Percentiles rank a stretch among this genome's conserved stretches.
These are phyloP conservation scores for Drosophila longiperda DNA, from an alignment of 2,888 invertebrate genomes.

Conservation along the genomic window DNA sequence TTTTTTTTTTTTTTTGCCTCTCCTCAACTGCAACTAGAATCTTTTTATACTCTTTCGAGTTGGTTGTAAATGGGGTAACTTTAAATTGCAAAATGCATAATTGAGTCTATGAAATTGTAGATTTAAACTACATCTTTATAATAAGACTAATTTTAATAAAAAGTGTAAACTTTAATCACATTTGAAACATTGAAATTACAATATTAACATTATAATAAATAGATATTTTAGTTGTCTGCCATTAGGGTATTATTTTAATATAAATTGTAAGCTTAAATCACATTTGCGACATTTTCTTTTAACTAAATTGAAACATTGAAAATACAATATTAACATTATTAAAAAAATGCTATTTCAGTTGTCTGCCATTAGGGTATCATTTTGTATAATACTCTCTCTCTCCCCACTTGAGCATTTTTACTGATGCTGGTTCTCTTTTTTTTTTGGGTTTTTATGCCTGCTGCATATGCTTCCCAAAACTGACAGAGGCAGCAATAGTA, in stretches of 20 bases:
- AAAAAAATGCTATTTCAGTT: too few relatives aligned
- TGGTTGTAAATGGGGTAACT: not conserved
- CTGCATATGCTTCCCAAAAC: conserved; percentile 40
- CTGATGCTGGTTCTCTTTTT: conserved; percentile 35
- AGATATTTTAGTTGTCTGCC: not conserved
- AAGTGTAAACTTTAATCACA: not conserved
- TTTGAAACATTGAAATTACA: too few relatives aligned
- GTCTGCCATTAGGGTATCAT: conserved; percentile 13
- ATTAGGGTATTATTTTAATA: conserved; percentile 8
- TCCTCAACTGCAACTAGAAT: conserved; percentile 20
- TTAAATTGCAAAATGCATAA: not conserved
- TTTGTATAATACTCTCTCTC: not conserved
- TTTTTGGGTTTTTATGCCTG: conserved; percentile 56
- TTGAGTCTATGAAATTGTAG: too few relatives aligned
- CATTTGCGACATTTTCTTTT: too few relatives aligned
- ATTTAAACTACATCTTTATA: not conserved
- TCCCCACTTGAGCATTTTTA: not conserved
- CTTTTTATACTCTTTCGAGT: conserved; percentile 36
- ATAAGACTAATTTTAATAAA: not conserved
- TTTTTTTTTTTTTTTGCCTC: conserved; percentile 24
- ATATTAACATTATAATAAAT: not conserved
- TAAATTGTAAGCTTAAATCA: not conserved
- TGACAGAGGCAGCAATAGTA: conserved; percentile 30
- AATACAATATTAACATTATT: not conserved
- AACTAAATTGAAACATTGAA: too few relatives aligned